phyloP scores from a whole-genome alignment of 2,113 vertebrate species.

The Plecturocebus donacophilus region DNA sequence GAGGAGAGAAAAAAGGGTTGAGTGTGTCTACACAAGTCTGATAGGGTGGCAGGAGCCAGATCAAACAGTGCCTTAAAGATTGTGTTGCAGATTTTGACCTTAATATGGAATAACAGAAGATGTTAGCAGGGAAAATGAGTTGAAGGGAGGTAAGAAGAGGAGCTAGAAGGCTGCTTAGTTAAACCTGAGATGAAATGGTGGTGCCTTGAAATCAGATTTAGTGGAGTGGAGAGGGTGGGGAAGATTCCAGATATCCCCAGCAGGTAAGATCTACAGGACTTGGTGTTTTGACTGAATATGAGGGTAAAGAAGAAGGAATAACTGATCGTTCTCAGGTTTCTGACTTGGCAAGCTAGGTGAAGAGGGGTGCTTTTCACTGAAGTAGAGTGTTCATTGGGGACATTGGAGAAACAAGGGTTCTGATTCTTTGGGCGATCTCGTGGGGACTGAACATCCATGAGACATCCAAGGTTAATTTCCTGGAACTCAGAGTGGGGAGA shows the following conservation, averaged over 20 bases:
- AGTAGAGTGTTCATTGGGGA: background rate
- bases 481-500: background rate
- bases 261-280: background rate
- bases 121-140: background rate
- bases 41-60: fast-evolving
- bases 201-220: background rate
- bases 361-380: background rate
- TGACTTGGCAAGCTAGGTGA: background rate
- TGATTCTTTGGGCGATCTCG: background rate
- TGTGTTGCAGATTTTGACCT: background rate
- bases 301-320: background rate
- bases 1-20: background rate
- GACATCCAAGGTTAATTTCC: background rate
- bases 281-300: background rate
- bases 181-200: background rate
- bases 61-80: background rate
- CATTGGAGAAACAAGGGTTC: background rate
- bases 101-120: background rate
- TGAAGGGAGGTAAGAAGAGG: background rate
- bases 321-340: background rate
- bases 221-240: background rate
- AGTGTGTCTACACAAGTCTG: background rate
- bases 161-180: background rate
- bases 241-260: background rate
- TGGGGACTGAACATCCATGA: background rate